Conservation (phyloP, 2,888 invertebrate genomes). For the Agelastica alni region DNA sequence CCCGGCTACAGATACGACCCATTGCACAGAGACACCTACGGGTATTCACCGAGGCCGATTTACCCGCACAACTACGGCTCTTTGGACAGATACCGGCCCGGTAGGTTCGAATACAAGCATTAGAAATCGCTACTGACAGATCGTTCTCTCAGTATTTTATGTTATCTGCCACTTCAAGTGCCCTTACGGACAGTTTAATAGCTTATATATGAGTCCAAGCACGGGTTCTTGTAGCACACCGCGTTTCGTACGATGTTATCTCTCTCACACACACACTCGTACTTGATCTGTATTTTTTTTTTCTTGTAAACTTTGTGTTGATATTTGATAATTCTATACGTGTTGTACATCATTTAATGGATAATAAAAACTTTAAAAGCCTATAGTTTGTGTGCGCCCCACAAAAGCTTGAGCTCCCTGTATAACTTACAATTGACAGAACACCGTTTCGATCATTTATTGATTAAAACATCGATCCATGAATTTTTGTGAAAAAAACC, state of each 20-base stretch:
- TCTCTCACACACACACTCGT: background rate
- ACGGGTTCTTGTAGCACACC: constrained; percentile 37
- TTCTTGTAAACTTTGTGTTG: constrained; percentile 29
- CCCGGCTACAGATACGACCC: constrained; percentile 91
- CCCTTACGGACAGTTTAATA: constrained; percentile 39
- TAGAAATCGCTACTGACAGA: constrained; percentile 26
- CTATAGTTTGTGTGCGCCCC: constrained; percentile 41
- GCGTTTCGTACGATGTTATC: background rate
- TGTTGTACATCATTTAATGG: constrained; percentile 35
- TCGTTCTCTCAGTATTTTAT: constrained; percentile 34
- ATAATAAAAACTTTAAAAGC: constrained; percentile 38
- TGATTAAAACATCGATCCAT: background rate
- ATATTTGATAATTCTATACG: constrained; percentile 36
- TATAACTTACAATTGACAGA: constrained; percentile 31
- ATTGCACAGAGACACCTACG: constrained; percentile 87
- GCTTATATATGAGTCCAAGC: constrained; percentile 37
- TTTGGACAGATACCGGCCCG: constrained; percentile 80
- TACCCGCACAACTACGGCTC: constrained; percentile 83
- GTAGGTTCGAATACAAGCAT: constrained; percentile 65
- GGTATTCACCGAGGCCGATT: constrained; percentile 86
- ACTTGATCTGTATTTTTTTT: constrained; percentile 30
- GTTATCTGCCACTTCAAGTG: constrained; percentile 33
- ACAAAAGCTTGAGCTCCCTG: constrained; percentile 51
- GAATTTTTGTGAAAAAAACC: no score
- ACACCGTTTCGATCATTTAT: constrained; percentile 24